These are phyloP conservation scores for Formica exsecta DNA, from an alignment of 1,140 invertebrate species.

Conservation along the genomic window DNA sequence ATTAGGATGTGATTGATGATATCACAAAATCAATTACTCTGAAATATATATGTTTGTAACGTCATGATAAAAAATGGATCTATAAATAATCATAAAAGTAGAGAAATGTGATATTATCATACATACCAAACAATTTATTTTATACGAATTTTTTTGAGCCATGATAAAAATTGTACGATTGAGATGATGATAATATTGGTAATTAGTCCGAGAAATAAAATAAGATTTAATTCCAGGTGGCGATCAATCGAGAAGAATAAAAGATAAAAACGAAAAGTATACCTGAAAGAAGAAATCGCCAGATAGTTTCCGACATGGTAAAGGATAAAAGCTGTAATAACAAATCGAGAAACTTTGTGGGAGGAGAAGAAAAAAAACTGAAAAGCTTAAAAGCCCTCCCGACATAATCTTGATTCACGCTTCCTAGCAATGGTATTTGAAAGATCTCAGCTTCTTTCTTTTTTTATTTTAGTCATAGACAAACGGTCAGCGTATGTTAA, in stretches of 20 bases:
- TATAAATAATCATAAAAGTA: background rate
- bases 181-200: background rate
- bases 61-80: conserved; percentile 15
- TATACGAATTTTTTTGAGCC: background rate
- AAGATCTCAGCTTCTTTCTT: background rate
- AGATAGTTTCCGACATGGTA: background rate
- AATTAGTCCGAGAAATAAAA: conserved; percentile 4
- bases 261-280: background rate
- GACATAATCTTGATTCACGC: conserved; percentile 44
- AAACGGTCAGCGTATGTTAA: background rate
- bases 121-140: background rate
- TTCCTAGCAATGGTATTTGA: background rate
- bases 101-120: background rate
- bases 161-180: background rate
- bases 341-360: conserved; percentile 41
- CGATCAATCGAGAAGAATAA: background rate
- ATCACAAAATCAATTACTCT: background rate
- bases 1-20: background rate
- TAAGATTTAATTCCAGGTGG: background rate
- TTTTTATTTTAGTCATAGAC: conserved; percentile 7
- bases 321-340: conserved; percentile 9
- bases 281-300: background rate
- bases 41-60: background rate
- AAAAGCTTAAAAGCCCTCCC: conserved; percentile 9
- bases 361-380: conserved; percentile 11